These are phyloP conservation scores for Charadrius vociferus DNA, from an alignment of 2,113 vertebrate genomes.

Conservation along the genomic window DNA sequence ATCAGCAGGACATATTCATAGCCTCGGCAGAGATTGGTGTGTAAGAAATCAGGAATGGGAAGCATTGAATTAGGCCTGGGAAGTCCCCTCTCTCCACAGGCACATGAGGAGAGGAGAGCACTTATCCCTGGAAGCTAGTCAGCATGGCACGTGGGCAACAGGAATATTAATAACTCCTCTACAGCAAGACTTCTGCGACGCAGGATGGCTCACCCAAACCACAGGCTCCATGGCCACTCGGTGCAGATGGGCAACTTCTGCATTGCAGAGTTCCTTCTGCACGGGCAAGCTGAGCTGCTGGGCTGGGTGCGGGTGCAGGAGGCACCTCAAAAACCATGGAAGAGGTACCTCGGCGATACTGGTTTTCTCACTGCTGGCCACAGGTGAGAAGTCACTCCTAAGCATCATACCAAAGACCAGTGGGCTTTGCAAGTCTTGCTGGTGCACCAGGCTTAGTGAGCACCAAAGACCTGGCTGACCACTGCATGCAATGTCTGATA, in stretches of 20 bases:
- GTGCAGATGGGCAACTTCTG: constrained; percentile 79
- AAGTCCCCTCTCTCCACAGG: constrained; percentile 63
- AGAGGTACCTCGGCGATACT: not conserved
- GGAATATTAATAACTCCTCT: constrained; percentile 76
- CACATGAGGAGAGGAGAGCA: constrained; percentile 48
- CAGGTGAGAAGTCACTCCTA: not conserved
- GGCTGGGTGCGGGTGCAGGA: not conserved
- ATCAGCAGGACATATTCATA: constrained; percentile 69
- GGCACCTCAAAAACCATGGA: not conserved
- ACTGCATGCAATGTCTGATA: not conserved
- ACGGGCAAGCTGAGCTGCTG: not conserved
- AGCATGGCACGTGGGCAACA: constrained; percentile 60
- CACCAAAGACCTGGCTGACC: not conserved
- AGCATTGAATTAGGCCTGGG: constrained; percentile 63
- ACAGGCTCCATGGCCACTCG: constrained; percentile 20
- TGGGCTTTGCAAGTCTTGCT: not conserved
- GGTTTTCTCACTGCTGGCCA: not conserved
- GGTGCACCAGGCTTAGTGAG: accelerated
- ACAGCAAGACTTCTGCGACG: constrained; percentile 56
- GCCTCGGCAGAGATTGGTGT: constrained; percentile 27
- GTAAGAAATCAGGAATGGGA: constrained; percentile 61
- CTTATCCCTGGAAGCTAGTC: constrained; percentile 65
- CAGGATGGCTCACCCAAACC: constrained; percentile 74
- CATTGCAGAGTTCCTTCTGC: constrained; percentile 71
- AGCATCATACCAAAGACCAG: not conserved